phyloP scores from a whole-genome alignment of 2,797 vertebrate genomes.

The Acridotheres tristis region DNA sequence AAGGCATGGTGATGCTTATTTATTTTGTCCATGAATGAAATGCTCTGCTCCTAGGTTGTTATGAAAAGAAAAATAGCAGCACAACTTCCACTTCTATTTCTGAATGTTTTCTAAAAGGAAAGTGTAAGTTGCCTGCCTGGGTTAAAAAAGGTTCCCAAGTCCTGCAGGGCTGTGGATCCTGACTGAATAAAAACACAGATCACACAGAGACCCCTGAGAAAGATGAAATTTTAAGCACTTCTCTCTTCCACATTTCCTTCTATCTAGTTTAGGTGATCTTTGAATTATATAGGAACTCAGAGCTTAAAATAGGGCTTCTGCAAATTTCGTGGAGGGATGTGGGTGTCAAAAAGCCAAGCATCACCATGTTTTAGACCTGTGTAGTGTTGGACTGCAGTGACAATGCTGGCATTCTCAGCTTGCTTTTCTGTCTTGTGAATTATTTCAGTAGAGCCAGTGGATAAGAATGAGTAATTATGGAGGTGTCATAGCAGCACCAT shows the following conservation, averaged over 20 bases:
- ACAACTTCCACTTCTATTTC: background rate
- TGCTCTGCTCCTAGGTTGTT: background rate
- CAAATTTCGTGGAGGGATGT: background rate
- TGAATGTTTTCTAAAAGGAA: background rate
- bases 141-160: background rate
- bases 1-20: background rate
- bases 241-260: background rate
- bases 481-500: constrained; percentile 62
- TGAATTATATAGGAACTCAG: background rate
- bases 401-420: constrained; percentile 31
- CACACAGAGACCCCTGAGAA: background rate
- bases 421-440: constrained; percentile 55
- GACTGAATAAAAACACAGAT: background rate
- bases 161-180: background rate
- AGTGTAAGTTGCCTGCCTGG: background rate
- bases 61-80: background rate
- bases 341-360: background rate
- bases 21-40: constrained; percentile 1
- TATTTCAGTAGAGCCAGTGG: constrained; percentile 57
- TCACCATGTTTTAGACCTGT: background rate
- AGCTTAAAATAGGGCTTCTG: background rate
- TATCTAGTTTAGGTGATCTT: background rate
- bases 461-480: constrained; percentile 71
- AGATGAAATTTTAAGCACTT: background rate
- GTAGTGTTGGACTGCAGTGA: background rate